Conservation (phyloP, 2,888 invertebrate genomes). For the Heterodera filipjevi region DNA sequence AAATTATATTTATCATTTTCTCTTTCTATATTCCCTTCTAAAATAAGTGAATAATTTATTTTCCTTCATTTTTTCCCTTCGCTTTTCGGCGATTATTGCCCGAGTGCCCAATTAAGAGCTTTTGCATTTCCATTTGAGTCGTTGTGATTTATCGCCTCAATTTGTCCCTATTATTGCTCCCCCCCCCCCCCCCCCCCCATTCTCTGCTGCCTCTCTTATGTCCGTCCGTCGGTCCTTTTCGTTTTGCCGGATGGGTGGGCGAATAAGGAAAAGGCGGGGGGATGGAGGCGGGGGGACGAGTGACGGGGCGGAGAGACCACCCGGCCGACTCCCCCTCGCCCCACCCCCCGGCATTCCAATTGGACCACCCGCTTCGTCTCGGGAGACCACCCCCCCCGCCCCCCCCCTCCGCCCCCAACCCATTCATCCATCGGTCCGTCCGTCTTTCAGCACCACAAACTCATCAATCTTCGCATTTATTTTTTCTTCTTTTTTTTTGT, state of each 20-base stretch:
- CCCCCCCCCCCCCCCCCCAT: neutral
- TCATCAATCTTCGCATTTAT: constrained; percentile 3
- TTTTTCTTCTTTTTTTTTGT: neutral
- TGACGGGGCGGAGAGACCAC: neutral
- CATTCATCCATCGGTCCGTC: too few species aligned
- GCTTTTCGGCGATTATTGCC: too few species aligned
- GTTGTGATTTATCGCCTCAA: too few species aligned
- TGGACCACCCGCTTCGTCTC: neutral
- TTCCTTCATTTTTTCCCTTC: too few species aligned
- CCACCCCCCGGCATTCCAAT: constrained; percentile 10
- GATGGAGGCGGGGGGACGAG: neutral
- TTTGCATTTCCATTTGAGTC: too few species aligned
- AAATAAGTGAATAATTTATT: too few species aligned
- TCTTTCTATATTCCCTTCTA: too few species aligned
- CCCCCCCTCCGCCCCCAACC: neutral
- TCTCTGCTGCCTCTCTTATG: neutral
- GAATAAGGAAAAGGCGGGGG: too few species aligned
- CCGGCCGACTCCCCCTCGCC: neutral
- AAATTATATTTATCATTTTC: too few species aligned
- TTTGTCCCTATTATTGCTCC: neutral
- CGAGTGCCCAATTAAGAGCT: too few species aligned
- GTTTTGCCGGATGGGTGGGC: too few species aligned
- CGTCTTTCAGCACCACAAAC: constrained; percentile 9
- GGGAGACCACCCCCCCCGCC: neutral
- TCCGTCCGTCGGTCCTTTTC: neutral